Conservation (phyloP, 2,113 vertebrate species). For the Syrmaticus mikado region DNA sequence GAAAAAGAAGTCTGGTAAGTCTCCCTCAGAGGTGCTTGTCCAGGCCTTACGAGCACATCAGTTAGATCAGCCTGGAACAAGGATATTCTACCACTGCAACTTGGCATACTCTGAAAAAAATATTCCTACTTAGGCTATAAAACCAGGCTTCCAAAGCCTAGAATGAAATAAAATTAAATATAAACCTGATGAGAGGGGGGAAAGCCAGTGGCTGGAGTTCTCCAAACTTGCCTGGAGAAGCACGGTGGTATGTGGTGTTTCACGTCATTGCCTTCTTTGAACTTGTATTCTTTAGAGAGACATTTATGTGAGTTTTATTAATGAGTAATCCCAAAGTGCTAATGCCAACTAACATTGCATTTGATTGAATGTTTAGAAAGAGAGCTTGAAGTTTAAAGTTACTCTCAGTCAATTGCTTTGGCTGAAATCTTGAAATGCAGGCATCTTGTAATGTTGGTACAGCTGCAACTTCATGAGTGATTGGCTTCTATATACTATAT, state of each 20-base stretch:
- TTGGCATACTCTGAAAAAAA: neutral
- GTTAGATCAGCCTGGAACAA: neutral
- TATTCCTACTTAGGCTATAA: neutral
- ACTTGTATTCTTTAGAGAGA: conserved; percentile 15
- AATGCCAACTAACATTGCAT: neutral
- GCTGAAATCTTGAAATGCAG: conserved; percentile 12
- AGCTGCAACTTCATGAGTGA: conserved; percentile 45
- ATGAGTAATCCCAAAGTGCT: conserved; percentile 45
- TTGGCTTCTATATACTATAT: neutral
- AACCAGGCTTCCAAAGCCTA: neutral
- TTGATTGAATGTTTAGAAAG: conserved; percentile 33
- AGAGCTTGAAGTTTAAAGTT: conserved; percentile 34
- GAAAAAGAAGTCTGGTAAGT: neutral
- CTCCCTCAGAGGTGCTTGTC: neutral
- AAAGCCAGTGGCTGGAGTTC: neutral
- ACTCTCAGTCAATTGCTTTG: conserved; percentile 28
- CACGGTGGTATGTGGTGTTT: neutral
- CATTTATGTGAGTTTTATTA: conserved; percentile 50
- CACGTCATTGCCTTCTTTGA: conserved; percentile 27
- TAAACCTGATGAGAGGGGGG: neutral
- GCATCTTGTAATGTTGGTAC: conserved; percentile 51
- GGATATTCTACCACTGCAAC: neutral
- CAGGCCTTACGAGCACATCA: neutral
- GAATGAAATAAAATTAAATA: conserved; percentile 9
- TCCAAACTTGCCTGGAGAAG: neutral